These are phyloP conservation scores for Esox lucius DNA, from an alignment of 2,797 vertebrate genomes.

Conservation along the genomic window DNA sequence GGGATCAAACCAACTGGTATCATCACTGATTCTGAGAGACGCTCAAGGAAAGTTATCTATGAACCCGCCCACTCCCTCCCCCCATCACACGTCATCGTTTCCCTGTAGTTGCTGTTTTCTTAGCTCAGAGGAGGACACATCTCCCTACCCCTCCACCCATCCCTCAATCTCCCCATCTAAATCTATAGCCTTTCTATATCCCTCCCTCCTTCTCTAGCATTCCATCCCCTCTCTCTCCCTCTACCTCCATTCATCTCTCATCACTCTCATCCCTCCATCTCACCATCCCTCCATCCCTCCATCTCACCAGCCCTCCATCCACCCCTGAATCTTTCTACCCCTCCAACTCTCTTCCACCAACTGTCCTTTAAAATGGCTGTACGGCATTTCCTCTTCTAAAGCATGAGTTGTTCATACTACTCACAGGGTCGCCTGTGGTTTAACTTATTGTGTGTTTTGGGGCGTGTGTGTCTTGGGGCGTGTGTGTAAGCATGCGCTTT, in stretches of 20 bases:
- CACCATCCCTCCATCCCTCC: background rate
- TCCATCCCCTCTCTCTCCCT: conserved; percentile 5
- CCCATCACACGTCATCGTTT: background rate
- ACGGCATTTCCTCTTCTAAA: background rate
- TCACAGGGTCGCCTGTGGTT: background rate
- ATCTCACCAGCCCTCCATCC: background rate
- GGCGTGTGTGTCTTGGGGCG: background rate
- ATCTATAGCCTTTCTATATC: conserved; percentile 1
- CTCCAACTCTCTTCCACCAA: background rate
- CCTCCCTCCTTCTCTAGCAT: background rate
- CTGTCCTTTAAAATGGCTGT: background rate
- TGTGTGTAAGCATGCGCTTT: background rate
- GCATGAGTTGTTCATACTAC: background rate
- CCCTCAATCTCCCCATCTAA: conserved; percentile 1
- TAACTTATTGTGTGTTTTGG: background rate
- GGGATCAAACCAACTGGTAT: background rate
- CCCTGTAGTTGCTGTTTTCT: background rate
- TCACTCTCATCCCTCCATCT: conserved; percentile 1
- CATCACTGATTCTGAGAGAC: conserved; percentile 58
- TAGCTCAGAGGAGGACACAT: background rate
- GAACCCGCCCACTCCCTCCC: conserved; percentile 42
- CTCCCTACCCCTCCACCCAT: conserved; percentile 1
- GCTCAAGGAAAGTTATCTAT: conserved; percentile 65
- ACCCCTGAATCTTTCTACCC: background rate
- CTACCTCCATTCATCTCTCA: background rate